Evolutionary conservation across 2,113 vertebrate species (phyloP).

Genomic region (Collichthys lucidus): DNA sequence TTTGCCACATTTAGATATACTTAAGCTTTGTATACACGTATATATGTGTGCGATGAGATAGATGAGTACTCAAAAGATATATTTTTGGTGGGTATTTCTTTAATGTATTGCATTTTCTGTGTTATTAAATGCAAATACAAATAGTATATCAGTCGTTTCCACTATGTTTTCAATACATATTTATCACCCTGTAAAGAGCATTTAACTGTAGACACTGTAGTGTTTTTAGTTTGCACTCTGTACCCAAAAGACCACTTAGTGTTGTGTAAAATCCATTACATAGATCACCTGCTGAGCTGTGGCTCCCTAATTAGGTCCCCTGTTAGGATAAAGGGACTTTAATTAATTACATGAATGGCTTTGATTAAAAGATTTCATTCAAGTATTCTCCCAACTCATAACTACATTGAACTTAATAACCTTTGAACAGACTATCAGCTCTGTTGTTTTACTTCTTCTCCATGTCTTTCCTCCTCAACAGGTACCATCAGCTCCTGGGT

Average conservation of each 20-base stretch:
- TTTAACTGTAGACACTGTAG: neutral
- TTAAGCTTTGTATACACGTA: neutral
- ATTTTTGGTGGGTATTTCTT: neutral
- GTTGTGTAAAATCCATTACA: conserved; percentile 9
- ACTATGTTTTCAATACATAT: no score
- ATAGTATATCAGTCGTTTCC: neutral
- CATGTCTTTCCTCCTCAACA: conserved; percentile 51
- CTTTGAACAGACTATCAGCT: neutral
- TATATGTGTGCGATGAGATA: no score
- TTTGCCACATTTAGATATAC: neutral
- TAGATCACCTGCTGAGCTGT: neutral
- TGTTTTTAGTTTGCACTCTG: neutral
- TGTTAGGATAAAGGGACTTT: neutral
- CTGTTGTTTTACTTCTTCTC: neutral
- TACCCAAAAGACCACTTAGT: conserved; percentile 13
- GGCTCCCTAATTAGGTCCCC: conserved; percentile 17
- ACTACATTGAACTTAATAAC: neutral
- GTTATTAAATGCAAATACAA: neutral
- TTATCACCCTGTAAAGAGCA: neutral
- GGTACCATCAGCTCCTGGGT: conserved; percentile 97
- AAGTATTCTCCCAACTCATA: neutral
- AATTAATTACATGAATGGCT: neutral
- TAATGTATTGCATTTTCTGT: neutral
- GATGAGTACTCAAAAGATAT: neutral
- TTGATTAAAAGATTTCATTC: neutral